Evolutionary conservation across 1,140 invertebrate species (phyloP).

Genomic region (Phocides pigmalion): DNA sequence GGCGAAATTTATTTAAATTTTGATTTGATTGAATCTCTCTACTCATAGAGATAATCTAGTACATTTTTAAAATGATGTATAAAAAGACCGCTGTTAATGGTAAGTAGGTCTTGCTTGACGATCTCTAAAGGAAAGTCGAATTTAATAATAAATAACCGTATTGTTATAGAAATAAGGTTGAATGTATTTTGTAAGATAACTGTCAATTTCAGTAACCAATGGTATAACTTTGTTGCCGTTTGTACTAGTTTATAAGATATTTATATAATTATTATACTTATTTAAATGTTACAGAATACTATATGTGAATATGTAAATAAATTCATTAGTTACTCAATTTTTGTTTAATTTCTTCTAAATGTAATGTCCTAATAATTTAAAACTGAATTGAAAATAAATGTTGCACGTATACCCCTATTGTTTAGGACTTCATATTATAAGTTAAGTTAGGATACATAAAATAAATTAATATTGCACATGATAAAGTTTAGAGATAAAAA

Average conservation of each 20-base stretch:
- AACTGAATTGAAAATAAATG: too few species aligned
- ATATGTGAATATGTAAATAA: conserved; percentile 82
- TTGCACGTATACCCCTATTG: too few species aligned
- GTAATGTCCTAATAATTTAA: too few species aligned
- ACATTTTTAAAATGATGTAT: not conserved
- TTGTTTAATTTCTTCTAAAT: conserved; percentile 45
- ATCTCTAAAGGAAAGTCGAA: conserved; percentile 21
- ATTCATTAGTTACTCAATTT: conserved; percentile 66
- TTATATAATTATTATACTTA: conserved; percentile 55
- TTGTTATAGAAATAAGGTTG: conserved; percentile 25
- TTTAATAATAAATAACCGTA: conserved; percentile 19
- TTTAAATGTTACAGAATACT: conserved; percentile 71
- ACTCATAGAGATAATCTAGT: not conserved
- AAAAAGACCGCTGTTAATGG: not conserved
- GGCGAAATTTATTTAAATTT: conserved; percentile 16
- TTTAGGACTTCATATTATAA: too few species aligned
- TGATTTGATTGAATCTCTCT: not conserved
- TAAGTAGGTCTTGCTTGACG: conserved; percentile 14
- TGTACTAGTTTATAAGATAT: conserved; percentile 50
- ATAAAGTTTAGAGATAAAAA: too few species aligned
- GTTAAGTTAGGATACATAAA: too few species aligned
- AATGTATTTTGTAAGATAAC: conserved; percentile 29
- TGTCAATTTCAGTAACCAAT: conserved; percentile 30
- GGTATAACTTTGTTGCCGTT: conserved; percentile 41
- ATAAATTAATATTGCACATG: too few species aligned